Percentiles rank a stretch among this genome's conserved stretches.
These are phyloP conservation scores for Anabacerthia variegaticeps DNA, from an alignment of 2,797 vertebrate genomes.

Conservation along the genomic window DNA sequence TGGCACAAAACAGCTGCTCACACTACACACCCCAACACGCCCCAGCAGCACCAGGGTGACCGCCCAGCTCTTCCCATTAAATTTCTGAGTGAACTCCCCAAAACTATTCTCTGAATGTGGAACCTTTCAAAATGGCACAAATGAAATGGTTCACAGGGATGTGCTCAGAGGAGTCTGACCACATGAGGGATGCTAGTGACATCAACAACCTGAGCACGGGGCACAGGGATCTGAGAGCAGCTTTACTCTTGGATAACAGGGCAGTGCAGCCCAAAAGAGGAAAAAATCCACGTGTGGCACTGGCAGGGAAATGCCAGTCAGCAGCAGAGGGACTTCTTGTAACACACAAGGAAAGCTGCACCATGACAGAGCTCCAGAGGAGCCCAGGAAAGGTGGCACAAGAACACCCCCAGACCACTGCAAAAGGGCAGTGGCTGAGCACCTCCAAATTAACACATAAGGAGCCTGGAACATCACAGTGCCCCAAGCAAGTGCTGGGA, in stretches of 20 bases:
- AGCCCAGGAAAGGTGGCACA: neutral
- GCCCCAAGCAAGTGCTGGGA: neutral
- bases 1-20: neutral
- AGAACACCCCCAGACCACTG: neutral
- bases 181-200: neutral
- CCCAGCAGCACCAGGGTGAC: neutral
- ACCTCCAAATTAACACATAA: neutral
- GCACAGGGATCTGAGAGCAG: neutral
- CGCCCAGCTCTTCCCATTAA: neutral
- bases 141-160: neutral
- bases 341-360: neutral
- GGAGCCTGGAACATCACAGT: rapidly evolving
- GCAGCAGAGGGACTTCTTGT: too few relatives aligned
- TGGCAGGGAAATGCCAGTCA: neutral
- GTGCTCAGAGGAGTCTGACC: neutral
- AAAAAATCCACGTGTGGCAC: rapidly evolving
- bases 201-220: neutral
- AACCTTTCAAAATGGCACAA: neutral
- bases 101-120: neutral
- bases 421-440: neutral
- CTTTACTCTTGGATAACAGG: neutral
- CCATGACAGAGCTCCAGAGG: neutral
- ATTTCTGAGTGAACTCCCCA: neutral
- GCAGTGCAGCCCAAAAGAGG: rapidly evolving
- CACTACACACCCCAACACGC: neutral